Base-by-base conservation (phyloP, 2,888 invertebrate genomes). In the Dione juno region DNA sequence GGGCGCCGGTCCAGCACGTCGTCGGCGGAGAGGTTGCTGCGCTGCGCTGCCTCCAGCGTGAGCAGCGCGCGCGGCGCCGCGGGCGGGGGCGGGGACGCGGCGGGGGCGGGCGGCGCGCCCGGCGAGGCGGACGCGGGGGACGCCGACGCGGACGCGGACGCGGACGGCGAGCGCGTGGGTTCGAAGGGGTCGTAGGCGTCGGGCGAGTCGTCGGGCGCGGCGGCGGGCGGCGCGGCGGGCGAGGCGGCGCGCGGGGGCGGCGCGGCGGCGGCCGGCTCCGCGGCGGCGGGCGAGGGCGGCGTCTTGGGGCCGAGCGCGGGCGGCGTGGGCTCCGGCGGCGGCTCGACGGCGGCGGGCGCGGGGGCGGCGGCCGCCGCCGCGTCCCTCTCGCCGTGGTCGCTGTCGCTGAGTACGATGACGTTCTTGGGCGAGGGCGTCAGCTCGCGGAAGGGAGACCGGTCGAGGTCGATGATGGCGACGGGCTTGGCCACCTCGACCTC, bases 131-230 rank as follows among this genome's bases (percentile, higher is more conserved):
- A 95, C 19, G 95, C 90, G 40, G 14, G 77, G 67, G 79, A 77
- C 74, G 88, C 84, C 78, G 92, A 84, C 0, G 95, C 95, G 7
- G 96, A 95, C 19, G 96, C 90, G 0, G 75, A 71, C 65, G 94
- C 95, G 14, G 96, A 95, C 21, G 96, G 90, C 0, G 97, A 97
- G 85, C 97, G 97, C 10, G 98, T 97, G 0, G 98, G 98, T 88
- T 98, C 97, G 87, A 97, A 98, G 1, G 98, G 98, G 95, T 98
- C 97, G 87, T 98, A 98, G 3, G 96, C 97, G 86, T 97, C 97
- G 0, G 97, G 97, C 14, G 96, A 65, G 94, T 93, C 94, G 10
- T 75, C 71, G 37, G 64, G 95, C 95, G 3, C 95, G 41, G 68
- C 67, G 0, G 95, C 95, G 8, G 95, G 67, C 54, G 59, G 95